Evolutionary conservation across 2,113 vertebrate species (phyloP), one percentile per base, ranked within the genome.

Genomic region (Picathartes gymnocephalus): DNA sequence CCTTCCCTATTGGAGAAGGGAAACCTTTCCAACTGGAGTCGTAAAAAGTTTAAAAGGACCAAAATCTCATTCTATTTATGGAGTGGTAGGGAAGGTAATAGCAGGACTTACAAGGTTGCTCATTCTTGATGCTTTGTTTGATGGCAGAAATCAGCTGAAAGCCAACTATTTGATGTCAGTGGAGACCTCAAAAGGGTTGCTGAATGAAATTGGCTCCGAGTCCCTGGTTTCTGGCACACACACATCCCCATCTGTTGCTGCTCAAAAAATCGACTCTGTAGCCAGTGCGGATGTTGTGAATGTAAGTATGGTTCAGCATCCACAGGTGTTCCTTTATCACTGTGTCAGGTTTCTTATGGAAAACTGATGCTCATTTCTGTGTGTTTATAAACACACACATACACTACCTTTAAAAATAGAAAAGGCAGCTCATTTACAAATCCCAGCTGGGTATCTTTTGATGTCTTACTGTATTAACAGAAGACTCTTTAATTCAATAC

Each of bases 141-240:
- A 57, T 90, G 79, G 78, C 92, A 99, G 99, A 96, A 98, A 98
- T 84, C 98, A 99, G 96, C 95, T 99, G 86, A 99, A 99, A 96
- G 97, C 98, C 23, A 97, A 98, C 11, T 98, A 98, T 78, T 86
- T 99, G 84, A 99, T 99, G 99, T 98, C 98, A 9, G 80, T 99
- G 91, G 99, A 99, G 96, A 98, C 98, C 24, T 98, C 98, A 3
- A 98, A 98, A 53, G 98, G 98, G 37, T 93, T 99, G 51, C 97
- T 99, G 88, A 98, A 99, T 84, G 98, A 98, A 81, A 98, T 99
- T 62, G 99, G 99, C 76, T 96, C 97, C 0, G 99, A 99, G 96
- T 98, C 98, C 7, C 86, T 99, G 88, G 39, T 96, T 9, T 97
- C 96, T 42, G 99, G 98, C 21, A 96, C 98, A 1, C 99, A 99